Evolutionary conservation across 1,140 invertebrate species (phyloP), one percentile per base, ranked within the genome.

Genomic region (Batillaria attramentaria): DNA sequence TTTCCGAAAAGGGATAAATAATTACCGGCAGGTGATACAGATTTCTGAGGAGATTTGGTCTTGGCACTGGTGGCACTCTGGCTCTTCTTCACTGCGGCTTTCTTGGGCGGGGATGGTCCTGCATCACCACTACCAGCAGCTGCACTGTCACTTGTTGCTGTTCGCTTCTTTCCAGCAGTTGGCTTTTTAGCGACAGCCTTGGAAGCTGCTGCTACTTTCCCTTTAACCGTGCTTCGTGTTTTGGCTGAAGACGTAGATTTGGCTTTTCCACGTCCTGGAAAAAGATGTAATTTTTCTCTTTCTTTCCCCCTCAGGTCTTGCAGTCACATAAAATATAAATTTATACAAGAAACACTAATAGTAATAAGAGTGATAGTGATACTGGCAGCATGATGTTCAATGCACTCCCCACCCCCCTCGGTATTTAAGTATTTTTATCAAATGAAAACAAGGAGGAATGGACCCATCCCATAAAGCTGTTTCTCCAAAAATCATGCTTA

Each of bases 61-160:
- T 81, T 77, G 1, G 75, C n/a, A 20, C 54, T 66, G 31, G n/a
- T 35, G 2, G 60, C n/a, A n/a, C n/a, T n/a, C n/a, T n/a, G n/a
- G n/a, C n/a, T 37, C 33, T 77, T 66, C 42, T 81, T 62, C 28
- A 75, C 78, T 69, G 68, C 70, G 39, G 79, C 33, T 24, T 77
- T 78, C 43, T 70, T 78, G 28, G 77, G 20, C 5, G 50, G 39
- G 13, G 50, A 43, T 33, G 78, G 62, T 6, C 66, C 50, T 31
- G 50, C 33, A 10, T 65, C 69, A 28, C 42, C 37, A 65, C 24
- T 66, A 57, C 31, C 70, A 50, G n/a, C 28, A 42, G 31, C 24
- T 35, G 37, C 39, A 31, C 8, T 33, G 31, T 39, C 33, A 33
- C 43, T 18, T 33, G 66, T 13, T 35, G 66, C 75, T 39, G 57